Percentiles rank a stretch among this genome's conserved stretches.
These are phyloP conservation scores for Scaptomyza pallida DNA, from an alignment of 1,140 invertebrate genomes.

Conservation along the genomic window DNA sequence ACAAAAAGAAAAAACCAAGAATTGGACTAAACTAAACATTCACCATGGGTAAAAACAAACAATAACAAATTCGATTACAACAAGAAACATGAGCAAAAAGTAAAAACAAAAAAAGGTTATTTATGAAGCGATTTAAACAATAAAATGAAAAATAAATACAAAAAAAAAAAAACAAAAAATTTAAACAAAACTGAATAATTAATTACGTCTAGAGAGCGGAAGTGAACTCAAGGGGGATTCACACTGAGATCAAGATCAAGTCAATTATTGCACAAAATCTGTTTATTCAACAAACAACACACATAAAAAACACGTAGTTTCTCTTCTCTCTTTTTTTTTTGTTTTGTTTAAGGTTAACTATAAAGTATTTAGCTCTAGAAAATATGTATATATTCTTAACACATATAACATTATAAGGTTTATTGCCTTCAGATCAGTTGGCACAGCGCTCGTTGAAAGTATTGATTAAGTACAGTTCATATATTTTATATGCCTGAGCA, in stretches of 20 bases:
- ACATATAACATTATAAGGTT: conserved; percentile 16
- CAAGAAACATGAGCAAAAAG: conserved; percentile 45
- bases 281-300: conserved; percentile 9
- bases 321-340: too few species aligned
- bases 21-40: conserved; percentile 51
- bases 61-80: conserved; percentile 60
- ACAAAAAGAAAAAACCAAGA: conserved; percentile 18
- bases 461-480: conserved; percentile 18
- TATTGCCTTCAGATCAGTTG: conserved; percentile 7
- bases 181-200: conserved; percentile 60
- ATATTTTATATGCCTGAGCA: conserved; percentile 18
- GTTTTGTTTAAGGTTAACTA: conserved; percentile 2
- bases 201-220: conserved; percentile 47
- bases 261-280: conserved; percentile 8
- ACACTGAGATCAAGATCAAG: conserved; percentile 16
- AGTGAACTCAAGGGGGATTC: conserved; percentile 35
- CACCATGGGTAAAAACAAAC: conserved; percentile 51
- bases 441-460: conserved; percentile 12
- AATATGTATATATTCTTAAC: conserved; percentile 4
- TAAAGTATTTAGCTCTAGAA: neutral
- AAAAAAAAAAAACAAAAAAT: conserved; percentile 77
- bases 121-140: conserved; percentile 81
- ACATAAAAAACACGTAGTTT: conserved; percentile 1
- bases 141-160: conserved; percentile 75
- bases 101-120: conserved; percentile 60